Percentiles rank a stretch among this genome's conserved stretches.
Conservation (phyloP, 2,797 vertebrate species). For the Alca torda region DNA sequence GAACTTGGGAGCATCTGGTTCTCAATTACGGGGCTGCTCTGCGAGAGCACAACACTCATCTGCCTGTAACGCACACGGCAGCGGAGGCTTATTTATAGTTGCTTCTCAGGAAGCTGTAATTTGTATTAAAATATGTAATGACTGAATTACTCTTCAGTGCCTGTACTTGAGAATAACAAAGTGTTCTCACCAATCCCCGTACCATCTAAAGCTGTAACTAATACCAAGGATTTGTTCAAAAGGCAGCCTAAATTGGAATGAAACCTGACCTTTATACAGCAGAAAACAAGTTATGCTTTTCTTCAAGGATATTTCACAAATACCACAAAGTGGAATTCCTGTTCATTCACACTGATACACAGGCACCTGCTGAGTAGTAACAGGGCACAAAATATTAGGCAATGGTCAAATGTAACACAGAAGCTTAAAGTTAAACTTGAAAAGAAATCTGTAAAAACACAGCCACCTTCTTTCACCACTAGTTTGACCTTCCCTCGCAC, state of each 20-base stretch:
- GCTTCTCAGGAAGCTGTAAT: constrained; percentile 39
- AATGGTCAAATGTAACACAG: not conserved
- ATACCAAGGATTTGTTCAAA: constrained; percentile 7
- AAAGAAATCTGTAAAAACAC: not conserved
- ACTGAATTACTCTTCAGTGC: constrained; percentile 7
- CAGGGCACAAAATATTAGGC: not conserved
- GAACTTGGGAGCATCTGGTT: constrained; percentile 10
- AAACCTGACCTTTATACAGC: not conserved
- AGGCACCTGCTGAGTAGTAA: not conserved
- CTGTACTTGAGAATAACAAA: not conserved
- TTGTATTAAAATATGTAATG: constrained; percentile 50
- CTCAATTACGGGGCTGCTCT: not conserved
- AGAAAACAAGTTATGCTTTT: not conserved
- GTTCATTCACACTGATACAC: not conserved
- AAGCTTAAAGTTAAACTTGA: not conserved
- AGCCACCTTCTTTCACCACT: not conserved
- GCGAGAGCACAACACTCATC: not conserved
- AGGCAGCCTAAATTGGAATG: not conserved
- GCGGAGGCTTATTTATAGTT: constrained; percentile 34
- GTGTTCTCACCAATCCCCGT: not conserved
- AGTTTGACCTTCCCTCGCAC: not conserved
- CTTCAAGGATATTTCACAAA: not conserved
- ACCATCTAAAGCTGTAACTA: not conserved
- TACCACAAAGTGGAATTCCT: not conserved
- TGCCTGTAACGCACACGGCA: not conserved